Conservation (phyloP, 2,797 vertebrate genomes). For the Peromyscus aztecus region DNA sequence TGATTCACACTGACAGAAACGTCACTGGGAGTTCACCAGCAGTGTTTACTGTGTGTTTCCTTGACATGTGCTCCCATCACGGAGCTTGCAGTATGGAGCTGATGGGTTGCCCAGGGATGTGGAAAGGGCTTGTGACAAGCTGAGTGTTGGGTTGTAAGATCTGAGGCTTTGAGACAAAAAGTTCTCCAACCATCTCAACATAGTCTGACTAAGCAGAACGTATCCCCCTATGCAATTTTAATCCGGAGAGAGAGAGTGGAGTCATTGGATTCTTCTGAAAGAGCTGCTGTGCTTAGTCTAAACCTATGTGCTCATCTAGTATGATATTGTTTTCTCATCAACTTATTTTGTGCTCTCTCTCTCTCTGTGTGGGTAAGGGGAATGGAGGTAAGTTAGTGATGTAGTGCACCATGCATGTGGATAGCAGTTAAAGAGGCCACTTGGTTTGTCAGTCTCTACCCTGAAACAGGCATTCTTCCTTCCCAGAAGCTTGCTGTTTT, state of each 20-base stretch:
- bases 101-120: too few species aligned
- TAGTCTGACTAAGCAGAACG: too few species aligned
- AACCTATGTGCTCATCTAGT: neutral
- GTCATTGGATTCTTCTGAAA: too few species aligned
- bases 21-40: neutral
- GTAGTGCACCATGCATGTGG: neutral
- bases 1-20: neutral
- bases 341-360: too few species aligned
- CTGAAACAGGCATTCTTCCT: neutral
- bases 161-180: too few species aligned
- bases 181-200: too few species aligned
- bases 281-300: neutral
- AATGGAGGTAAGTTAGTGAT: neutral
- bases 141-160: too few species aligned
- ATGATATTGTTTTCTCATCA: neutral
- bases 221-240: too few species aligned
- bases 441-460: neutral
- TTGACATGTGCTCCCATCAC: neutral
- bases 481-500: neutral
- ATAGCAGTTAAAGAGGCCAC: neutral
- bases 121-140: too few species aligned
- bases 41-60: neutral
- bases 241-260: too few species aligned
- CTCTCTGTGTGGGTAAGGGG: too few species aligned
- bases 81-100: neutral